Evolutionary conservation across 92 coral and sea anemone species (phyloP).

Genomic region (Phenganax stokvisi): DNA sequence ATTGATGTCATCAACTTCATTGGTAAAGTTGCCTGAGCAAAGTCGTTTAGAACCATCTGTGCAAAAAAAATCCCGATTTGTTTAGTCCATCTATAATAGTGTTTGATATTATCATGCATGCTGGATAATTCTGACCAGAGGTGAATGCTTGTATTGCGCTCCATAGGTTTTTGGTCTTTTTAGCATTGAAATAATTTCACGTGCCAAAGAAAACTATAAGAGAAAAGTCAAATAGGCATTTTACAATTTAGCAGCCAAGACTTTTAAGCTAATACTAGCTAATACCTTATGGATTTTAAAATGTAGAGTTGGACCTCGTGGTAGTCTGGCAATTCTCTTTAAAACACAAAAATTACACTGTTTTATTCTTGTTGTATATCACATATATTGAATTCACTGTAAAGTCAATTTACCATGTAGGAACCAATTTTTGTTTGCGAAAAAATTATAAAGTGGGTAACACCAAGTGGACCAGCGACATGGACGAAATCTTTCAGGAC

Average conservation of each 20-base stretch:
- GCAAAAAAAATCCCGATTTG: background rate
- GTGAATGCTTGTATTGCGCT: slow-evolving; percentile 81
- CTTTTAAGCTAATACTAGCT: background rate
- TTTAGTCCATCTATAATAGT: background rate
- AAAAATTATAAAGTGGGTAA: slow-evolving; percentile 82
- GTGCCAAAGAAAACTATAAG: slow-evolving; percentile 73
- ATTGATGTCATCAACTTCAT: slow-evolving; percentile 97
- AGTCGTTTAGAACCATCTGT: slow-evolving; percentile 86
- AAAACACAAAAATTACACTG: background rate
- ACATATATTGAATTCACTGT: background rate
- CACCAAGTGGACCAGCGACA: slow-evolving; percentile 95
- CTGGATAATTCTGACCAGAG: slow-evolving; percentile 51
- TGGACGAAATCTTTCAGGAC: slow-evolving; percentile 93
- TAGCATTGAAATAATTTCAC: slow-evolving; percentile 74
- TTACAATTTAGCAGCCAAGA: background rate
- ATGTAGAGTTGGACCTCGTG: slow-evolving; percentile 91
- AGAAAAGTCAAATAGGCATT: background rate
- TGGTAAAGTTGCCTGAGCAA: slow-evolving; percentile 65
- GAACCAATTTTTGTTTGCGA: slow-evolving; percentile 90
- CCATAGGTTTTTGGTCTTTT: slow-evolving; percentile 91
- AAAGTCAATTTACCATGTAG: slow-evolving; percentile 61
- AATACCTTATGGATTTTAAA: slow-evolving; percentile 76
- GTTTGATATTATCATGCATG: too few relatives aligned
- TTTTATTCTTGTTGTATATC: background rate
- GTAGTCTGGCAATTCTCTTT: slow-evolving; percentile 77